Evolutionary conservation across 2,888 invertebrate genomes (phyloP).

Genomic region (Pristionchus mayeri): DNA sequence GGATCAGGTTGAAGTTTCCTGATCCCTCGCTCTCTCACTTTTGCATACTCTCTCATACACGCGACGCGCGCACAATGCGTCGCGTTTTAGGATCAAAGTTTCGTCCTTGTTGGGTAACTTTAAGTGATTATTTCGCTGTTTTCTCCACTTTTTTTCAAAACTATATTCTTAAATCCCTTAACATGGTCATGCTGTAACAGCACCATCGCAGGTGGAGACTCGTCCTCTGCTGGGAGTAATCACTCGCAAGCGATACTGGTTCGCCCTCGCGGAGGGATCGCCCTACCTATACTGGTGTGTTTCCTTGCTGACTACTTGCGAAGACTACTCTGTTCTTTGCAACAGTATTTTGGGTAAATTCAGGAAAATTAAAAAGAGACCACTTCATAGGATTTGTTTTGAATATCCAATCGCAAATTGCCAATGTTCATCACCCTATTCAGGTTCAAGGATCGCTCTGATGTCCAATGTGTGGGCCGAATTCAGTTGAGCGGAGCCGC

Average conservation of each 20-base stretch:
- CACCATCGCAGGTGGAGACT: constrained; percentile 59
- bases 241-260: constrained; percentile 68
- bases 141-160: background rate
- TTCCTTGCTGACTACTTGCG: too few species aligned
- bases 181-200: too few species aligned
- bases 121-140: too few species aligned
- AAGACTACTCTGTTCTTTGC: too few species aligned
- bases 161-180: background rate
- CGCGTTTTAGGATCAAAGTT: background rate
- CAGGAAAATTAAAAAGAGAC: too few species aligned
- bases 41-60: too few species aligned
- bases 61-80: too few species aligned
- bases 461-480: constrained; percentile 68
- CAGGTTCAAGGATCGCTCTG: constrained; percentile 62
- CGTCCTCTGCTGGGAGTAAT: constrained; percentile 62
- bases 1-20: too few species aligned
- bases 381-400: background rate
- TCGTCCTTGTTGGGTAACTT: too few species aligned
- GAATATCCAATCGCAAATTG: too few species aligned
- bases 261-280: constrained; percentile 67
- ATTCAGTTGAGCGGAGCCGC: constrained; percentile 69
- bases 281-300: constrained; percentile 74
- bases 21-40: too few species aligned
- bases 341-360: too few species aligned
- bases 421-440: background rate